Conservation (phyloP, 2,113 vertebrate genomes). For the Ochotona princeps region DNA sequence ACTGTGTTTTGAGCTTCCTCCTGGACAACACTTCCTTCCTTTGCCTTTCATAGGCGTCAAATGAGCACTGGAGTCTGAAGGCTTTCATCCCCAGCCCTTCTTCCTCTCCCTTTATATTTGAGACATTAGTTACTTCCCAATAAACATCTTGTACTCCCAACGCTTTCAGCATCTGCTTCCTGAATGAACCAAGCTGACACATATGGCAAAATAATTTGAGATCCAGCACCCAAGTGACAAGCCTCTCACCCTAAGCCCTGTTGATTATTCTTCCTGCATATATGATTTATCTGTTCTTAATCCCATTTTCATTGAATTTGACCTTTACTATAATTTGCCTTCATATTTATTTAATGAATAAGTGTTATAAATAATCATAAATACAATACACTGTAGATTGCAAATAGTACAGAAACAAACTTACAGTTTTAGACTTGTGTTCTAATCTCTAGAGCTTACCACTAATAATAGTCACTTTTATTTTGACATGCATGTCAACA, state of each 20-base stretch:
- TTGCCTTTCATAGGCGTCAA: not conserved
- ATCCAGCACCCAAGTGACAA: not conserved
- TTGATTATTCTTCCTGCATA: not conserved
- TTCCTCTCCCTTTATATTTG: not conserved
- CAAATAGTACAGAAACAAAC: conserved; percentile 3
- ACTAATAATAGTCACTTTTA: not conserved
- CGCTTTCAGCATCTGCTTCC: not conserved
- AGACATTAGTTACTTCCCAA: not conserved
- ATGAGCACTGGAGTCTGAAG: not conserved
- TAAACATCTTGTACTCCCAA: not conserved
- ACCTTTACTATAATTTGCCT: not conserved
- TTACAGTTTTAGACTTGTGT: not conserved
- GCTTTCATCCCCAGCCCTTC: not conserved
- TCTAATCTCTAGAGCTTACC: not conserved
- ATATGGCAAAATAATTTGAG: not conserved
- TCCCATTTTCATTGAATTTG: conserved; percentile 21
- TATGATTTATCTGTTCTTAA: not conserved
- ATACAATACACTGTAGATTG: conserved; percentile 42
- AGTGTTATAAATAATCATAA: conserved; percentile 16
- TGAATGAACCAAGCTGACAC: not conserved
- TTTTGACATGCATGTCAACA: not conserved
- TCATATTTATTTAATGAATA: not conserved
- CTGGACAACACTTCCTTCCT: not conserved
- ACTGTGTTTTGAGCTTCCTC: not conserved
- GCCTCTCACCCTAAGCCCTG: not conserved